Base-by-base conservation (phyloP, 2,113 vertebrate species). In the Trematomus loennbergii region DNA sequence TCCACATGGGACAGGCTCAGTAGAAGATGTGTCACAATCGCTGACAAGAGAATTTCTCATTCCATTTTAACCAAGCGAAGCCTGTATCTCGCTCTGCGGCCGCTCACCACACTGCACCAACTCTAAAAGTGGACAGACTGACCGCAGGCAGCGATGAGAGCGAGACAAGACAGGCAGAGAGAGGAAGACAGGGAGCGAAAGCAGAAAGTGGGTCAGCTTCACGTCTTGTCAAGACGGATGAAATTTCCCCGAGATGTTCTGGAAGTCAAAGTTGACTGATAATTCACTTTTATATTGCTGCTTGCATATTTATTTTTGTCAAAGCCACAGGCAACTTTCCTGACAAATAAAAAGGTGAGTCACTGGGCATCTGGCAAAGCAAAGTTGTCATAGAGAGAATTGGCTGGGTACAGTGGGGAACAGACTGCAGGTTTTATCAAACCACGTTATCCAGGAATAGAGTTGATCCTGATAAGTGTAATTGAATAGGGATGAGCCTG, bases 161-260 rank as follows among this genome's bases (percentile, higher is more conserved):
- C 40, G 16, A 86, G 85, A 88, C 78, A 80, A 77, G 75, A 82
- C 64, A 59, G 79, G 66, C 57, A 62, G 25, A 49, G 68, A 71
- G 72, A 65, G 72, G 69, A 57, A 74, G 73, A 74, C 68, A 22
- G 59, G 61, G 59, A 79, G 81, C 49, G 3, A 76, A 75, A 65
- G 50, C 66, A 63, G 58, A 76, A 89, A 90, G 61, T 92, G 85
- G 91, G 92, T 91, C 92, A 93, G 82, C 85, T 75, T 86, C 82
- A 60, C 17, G 64, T 90, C 85, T 75, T 81, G 86, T 92, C 86
- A 83, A 33, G 73, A 87, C 81, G 12, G 22, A 84, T 88, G 78
- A 88, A 86, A 87, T 79, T 70, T 85, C 79, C 59, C 60, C 5
- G 15, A 68, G 83, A 69, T 72, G 59, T 72, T 88, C 72, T 68